A percentile compares a stretch with the other conserved stretches of the same genome.
Evolutionary conservation across 1,140 invertebrate genomes (phyloP).

Genomic region (Apis dorsata): DNA sequence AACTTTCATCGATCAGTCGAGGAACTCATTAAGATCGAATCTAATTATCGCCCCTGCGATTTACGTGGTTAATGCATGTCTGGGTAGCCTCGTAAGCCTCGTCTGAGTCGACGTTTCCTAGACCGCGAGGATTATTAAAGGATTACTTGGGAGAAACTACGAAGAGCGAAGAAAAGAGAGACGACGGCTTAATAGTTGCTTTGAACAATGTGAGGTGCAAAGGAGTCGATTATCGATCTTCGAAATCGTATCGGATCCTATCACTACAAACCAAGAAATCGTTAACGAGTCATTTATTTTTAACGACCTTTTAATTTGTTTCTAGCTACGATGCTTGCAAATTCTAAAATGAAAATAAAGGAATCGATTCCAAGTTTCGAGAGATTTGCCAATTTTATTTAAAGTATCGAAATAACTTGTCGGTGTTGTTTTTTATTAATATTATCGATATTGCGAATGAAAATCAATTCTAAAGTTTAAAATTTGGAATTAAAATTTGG

Average conservation of each 20-base stretch:
- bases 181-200: background rate
- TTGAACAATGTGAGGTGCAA: background rate
- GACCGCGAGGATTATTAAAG: background rate
- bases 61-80: background rate
- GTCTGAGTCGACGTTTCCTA: background rate
- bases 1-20: conserved; percentile 1
- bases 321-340: background rate
- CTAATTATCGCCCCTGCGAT: conserved; percentile 15
- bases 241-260: conserved; percentile 17
- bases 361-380: too few species aligned
- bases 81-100: background rate
- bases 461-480: too few species aligned
- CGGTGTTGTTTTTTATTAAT: too few species aligned
- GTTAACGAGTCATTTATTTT: conserved; percentile 29
- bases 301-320: conserved; percentile 32
- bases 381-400: too few species aligned
- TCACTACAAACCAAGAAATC: background rate
- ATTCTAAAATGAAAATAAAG: background rate
- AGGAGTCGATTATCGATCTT: background rate
- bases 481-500: too few species aligned
- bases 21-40: conserved; percentile 10
- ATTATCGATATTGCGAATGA: too few species aligned
- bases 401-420: too few species aligned
- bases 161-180: background rate
- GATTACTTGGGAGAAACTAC: background rate